Conservation (phyloP, 2,113 vertebrate species). For the Cichladusa arquata region DNA sequence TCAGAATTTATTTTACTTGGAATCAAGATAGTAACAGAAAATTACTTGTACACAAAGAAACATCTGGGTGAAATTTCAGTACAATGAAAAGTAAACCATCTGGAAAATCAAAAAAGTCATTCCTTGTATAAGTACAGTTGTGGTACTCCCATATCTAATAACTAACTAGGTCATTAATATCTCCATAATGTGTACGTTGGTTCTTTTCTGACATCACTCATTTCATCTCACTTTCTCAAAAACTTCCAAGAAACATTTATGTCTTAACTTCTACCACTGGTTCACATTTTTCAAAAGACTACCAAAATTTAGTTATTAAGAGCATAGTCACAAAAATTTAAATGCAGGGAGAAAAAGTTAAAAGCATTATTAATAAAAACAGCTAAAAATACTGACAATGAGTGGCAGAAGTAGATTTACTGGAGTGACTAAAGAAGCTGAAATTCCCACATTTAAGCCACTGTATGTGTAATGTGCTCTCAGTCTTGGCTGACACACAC, state of each 20-base stretch:
- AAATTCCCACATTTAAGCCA: neutral
- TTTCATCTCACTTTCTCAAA: neutral
- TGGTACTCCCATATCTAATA: neutral
- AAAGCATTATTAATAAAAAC: neutral
- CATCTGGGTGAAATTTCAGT: neutral
- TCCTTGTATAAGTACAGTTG: neutral
- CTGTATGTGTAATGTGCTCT: neutral
- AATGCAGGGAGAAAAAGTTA: neutral
- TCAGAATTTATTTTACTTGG: neutral
- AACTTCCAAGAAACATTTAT: neutral
- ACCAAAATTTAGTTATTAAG: neutral
- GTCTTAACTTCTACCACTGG: neutral
- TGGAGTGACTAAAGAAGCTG: fast-evolving
- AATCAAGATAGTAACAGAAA: neutral
- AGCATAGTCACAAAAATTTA: neutral
- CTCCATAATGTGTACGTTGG: fast-evolving
- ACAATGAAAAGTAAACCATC: neutral
- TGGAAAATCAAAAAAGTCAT: neutral
- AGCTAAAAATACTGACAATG: neutral
- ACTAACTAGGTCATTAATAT: neutral
- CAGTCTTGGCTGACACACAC: neutral
- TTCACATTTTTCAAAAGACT: neutral
- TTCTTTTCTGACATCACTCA: neutral
- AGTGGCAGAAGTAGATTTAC: fast-evolving
- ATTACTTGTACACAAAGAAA: neutral